Evolutionary conservation across 1,140 invertebrate species (phyloP).

Genomic region (Drosophila prosaltans): DNA sequence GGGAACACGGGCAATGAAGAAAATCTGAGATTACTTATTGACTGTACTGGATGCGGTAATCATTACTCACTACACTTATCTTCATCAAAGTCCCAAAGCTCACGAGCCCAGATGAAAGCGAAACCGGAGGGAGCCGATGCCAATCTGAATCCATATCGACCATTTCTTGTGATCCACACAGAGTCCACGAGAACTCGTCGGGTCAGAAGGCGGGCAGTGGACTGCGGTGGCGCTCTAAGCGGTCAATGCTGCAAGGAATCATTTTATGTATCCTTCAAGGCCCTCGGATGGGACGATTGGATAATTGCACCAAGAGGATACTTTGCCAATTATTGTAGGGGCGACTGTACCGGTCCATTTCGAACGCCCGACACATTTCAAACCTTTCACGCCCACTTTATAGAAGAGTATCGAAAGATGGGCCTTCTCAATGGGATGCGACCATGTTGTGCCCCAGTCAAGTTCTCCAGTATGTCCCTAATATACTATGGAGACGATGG

Average conservation of each 20-base stretch:
- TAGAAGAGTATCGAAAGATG: conserved; percentile 93
- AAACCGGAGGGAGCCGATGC: neutral
- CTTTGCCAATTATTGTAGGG: conserved; percentile 97
- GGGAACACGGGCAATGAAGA: conserved; percentile 56
- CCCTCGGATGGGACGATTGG: conserved; percentile 97
- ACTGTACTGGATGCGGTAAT: conserved; percentile 92
- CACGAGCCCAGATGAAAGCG: conserved; percentile 16
- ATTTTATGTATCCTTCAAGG: conserved; percentile 95
- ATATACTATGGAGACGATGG: conserved; percentile 96
- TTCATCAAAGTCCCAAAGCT: conserved; percentile 19
- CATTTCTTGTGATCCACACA: conserved; percentile 93
- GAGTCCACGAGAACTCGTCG: conserved; percentile 86
- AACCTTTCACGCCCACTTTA: conserved; percentile 94
- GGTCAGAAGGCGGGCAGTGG: conserved; percentile 90
- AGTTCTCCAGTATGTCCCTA: conserved; percentile 95
- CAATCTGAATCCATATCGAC: conserved; percentile 86
- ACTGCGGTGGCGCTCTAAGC: conserved; percentile 89
- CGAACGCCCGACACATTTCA: conserved; percentile 92
- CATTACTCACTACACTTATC: conserved; percentile 86
- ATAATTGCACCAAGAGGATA: conserved; percentile 95
- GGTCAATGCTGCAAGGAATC: conserved; percentile 95
- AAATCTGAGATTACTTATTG: conserved; percentile 89
- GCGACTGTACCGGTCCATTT: conserved; percentile 90
- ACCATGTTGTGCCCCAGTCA: conserved; percentile 96
- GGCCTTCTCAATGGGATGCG: conserved; percentile 89